Base-by-base conservation (phyloP, 92 coral and sea anemone genomes). In the Bergia sp. region DNA sequence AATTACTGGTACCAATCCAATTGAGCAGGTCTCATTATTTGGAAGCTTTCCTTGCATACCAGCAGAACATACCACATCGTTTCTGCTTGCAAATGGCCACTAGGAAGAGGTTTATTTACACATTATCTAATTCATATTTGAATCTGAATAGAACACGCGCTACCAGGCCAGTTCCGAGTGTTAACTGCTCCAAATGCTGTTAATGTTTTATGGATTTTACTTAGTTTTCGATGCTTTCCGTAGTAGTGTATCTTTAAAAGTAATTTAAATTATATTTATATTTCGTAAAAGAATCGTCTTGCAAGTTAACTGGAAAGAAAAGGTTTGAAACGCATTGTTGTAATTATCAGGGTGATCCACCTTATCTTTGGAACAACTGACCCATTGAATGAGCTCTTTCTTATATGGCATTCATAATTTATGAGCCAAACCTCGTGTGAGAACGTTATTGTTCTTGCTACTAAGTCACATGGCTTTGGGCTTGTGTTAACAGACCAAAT, bases 141-240 rank as follows among this genome's bases (percentile, higher is more conserved):
- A 53, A 55, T 80, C 13, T 58, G 73, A 81, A 81, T 81, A 58
- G 85, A 38, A 39, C 85, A 81, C 73, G 85, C 29, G 73, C 47
- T 13, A 20, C 80, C 29, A 21, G 53, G 3, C 20, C 8, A 4
- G 37, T 21, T 76, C 36, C 37, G 43, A 18, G 37, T 5, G 5
- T 42, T 0, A 76, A 5, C 3, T 42, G 3, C 44, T 81, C 47
- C n/a, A 80, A n/a, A 7, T 4, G n/a, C 37, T 36, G 1, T 50
- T 13, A 73, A 73, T 73, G 37, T 38, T 73, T 73, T 73, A 73
- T 37, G 40, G 9, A 43, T 38, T 37, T 16, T 3, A 2, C 43
- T 73, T 71, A 7, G 40, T 10, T 71, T 10, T 37, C 45, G 49
- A 12, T 37, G 36, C 50, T 75, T 13, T 40, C 49, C 40, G 38